Base-by-base conservation (phyloP, 2,113 vertebrate genomes). In the Poeciliopsis retropinna region DNA sequence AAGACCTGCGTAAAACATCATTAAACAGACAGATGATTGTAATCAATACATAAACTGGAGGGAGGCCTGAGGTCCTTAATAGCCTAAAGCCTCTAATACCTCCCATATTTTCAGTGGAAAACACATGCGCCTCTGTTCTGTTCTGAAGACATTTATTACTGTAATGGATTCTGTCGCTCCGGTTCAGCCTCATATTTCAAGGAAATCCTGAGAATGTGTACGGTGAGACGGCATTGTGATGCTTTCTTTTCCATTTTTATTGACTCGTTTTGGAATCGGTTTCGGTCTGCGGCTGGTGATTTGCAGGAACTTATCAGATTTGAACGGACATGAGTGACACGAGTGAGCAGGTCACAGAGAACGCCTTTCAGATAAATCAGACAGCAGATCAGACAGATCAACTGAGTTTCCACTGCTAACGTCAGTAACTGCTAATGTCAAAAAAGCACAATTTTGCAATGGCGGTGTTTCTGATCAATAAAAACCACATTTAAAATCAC, bases 21-120 rank as follows among this genome's bases (percentile, higher is more conserved):
- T 83, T 80, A 79, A 85, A 73, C 10, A 30, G 17, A 73, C 61
- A 72, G 66, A 84, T 27, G 72, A 73, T 9, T 57, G 60, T 27
- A 79, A 87, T 84, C 67, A 68, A 86, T 75, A 86, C 13, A 37
- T 68, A 31, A 67, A 76, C 57, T 64, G 57, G 3, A 65, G 47
- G 13, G 27, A 67, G 25, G 22, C 28, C 28, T 7, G 54, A 34
- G 25, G 41, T 44, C 3, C 81, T 63, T 80, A 69, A 73, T 63
- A n/a, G 61, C 29, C 41, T 73, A 2, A 4, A 73, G 47, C 27
- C 65, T 44, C 51, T 54, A 67, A 86, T 71, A 63, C 64, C 31
- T 75, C 28, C 68, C 13, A n/a, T 62, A 37, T 70, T 61, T 80
- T 30, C 19, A 13, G 0, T 57, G 34, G 70, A 72, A 81, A 73